Evolutionary conservation across 2,797 vertebrate genomes (phyloP), one percentile per base, ranked within the genome.

Genomic region (Pseudochaenichthys georgianus): DNA sequence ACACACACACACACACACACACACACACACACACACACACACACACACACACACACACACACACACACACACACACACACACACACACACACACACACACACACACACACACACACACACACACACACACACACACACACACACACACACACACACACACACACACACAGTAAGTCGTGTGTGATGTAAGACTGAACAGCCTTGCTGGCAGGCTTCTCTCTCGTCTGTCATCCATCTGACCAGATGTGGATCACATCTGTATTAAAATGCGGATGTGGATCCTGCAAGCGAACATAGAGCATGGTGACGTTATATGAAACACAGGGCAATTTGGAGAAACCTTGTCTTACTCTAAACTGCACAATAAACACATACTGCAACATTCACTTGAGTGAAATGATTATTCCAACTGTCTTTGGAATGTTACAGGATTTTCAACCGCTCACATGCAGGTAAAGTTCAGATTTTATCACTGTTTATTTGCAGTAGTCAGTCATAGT

Each of bases 241-340:
- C 79, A 82, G 87, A 88, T 87, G 81, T 89, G 87, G 87, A 85
- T 88, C 84, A 92, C 82, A 89, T 86, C 86, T 86, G 76, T 80
- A 86, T 81, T 52, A 81, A 84, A 84, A 87, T 78, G 83, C 73
- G 69, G 73, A 72, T 84, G 83, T 75, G 79, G 78, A 75, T 75
- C 9, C 51, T 70, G 66, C 13, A 17, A 47, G 43, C 13, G 2
- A 45, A 5, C 50, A 64, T 3, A 17, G 47, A 17, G 34, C 6
- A 0, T 52, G 38, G 38, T 19, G 64, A 38, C 13, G 9, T n/a
- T 42, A 60, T 23, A 10, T 13, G 13, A 52, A 46, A 52, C 12
- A 23, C 23, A 48, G 11, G 53, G 50, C 19, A 34, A 9, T 2
- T 5, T 38, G 41, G 11, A 50, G 74, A 48, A 10, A 3, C 28